Percentiles rank a stretch among this genome's conserved stretches.
phyloP scores from a whole-genome alignment of 2,888 invertebrate species.

The Chirona hameri region DNA sequence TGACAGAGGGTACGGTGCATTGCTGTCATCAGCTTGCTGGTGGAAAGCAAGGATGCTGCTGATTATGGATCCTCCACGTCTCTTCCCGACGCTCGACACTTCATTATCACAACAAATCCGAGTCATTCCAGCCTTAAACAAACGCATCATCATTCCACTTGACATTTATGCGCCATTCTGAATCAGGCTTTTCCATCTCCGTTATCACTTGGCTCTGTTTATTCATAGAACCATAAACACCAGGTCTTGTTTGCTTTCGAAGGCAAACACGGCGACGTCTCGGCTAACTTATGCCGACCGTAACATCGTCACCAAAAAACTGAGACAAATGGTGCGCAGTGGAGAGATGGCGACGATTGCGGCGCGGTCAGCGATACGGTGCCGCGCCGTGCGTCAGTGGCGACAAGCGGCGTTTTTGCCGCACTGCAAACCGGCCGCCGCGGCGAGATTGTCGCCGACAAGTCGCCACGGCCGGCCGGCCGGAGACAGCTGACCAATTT shows the following conservation, averaged over 20 bases:
- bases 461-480: background rate
- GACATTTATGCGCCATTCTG: too few species aligned
- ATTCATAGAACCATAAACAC: background rate
- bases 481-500: background rate
- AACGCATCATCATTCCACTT: too few species aligned
- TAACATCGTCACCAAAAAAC: background rate
- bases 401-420: constrained; percentile 2
- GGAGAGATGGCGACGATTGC: constrained; percentile 1
- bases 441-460: constrained; percentile 5
- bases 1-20: too few species aligned
- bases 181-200: too few species aligned
- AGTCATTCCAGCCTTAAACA: too few species aligned
- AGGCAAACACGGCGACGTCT: constrained; percentile 5
- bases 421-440: background rate
- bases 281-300: background rate
- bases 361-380: constrained; percentile 7
- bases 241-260: background rate
- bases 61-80: too few species aligned
- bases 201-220: too few species aligned
- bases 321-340: background rate
- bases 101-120: too few species aligned
- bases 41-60: too few species aligned
- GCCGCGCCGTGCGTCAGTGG: background rate
- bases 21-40: too few species aligned
- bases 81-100: too few species aligned